A percentile compares a stretch with the other conserved stretches of the same genome.
These are phyloP conservation scores for Ceratina japonica DNA, from an alignment of 1,140 invertebrate genomes.

Conservation along the genomic window DNA sequence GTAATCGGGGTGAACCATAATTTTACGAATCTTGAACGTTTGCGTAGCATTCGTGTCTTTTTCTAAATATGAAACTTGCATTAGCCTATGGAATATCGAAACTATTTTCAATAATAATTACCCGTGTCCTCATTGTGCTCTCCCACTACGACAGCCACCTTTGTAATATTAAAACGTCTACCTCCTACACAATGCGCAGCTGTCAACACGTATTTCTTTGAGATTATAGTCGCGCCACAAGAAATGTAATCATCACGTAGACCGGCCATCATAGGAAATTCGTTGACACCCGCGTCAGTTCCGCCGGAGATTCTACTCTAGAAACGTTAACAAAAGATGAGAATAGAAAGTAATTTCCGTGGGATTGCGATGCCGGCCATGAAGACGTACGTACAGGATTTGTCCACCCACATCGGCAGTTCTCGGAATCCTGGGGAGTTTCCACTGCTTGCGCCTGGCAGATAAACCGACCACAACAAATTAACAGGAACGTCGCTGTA, in stretches of 20 bases:
- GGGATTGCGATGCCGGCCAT: not conserved
- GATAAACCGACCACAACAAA: constrained; percentile 74
- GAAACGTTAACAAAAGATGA: constrained; percentile 12
- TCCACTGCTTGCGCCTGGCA: constrained; percentile 76
- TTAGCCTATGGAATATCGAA: not conserved
- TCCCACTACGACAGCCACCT: constrained; percentile 81
- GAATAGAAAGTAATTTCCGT: not conserved
- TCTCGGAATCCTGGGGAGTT: constrained; percentile 23
- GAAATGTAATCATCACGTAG: constrained; percentile 80
- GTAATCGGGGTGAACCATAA: constrained; percentile 75
- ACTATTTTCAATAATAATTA: not conserved
- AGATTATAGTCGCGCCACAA: constrained; percentile 85
- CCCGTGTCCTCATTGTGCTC: constrained; percentile 53
- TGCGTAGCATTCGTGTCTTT: constrained; percentile 71
- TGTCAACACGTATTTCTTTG: constrained; percentile 82
- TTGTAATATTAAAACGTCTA: constrained; percentile 3
- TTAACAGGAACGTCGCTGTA: not conserved
- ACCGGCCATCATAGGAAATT: constrained; percentile 85
- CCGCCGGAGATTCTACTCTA: constrained; percentile 84
- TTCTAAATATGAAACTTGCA: constrained; percentile 58
- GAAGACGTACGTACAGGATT: constrained; percentile 77
- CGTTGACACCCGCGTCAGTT: constrained; percentile 81
- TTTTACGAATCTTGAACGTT: constrained; percentile 63
- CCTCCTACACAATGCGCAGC: constrained; percentile 84
- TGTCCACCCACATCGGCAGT: constrained; percentile 81